These are phyloP conservation scores for Galendromus occidentalis DNA, from an alignment of 1,140 invertebrate genomes.

Conservation along the genomic window DNA sequence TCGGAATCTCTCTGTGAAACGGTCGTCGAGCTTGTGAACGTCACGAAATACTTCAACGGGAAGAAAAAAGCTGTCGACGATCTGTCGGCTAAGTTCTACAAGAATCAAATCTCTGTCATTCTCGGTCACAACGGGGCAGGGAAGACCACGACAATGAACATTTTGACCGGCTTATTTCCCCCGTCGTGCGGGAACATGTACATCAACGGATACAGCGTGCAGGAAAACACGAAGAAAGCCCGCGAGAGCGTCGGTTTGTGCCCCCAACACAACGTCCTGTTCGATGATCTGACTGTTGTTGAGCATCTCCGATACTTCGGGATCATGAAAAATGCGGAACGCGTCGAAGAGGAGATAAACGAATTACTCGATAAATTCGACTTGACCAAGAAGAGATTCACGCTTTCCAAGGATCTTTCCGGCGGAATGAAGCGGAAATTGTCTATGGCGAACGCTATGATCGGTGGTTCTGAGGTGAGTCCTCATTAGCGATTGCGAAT, in stretches of 20 bases:
- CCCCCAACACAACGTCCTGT: slow-evolving; percentile 31
- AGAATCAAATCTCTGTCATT: slow-evolving; percentile 35
- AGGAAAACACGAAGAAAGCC: slow-evolving; percentile 33
- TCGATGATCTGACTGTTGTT: slow-evolving; percentile 28
- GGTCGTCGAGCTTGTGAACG: background rate
- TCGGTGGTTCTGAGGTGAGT: slow-evolving; percentile 34
- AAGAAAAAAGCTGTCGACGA: slow-evolving; percentile 45
- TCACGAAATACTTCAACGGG: background rate
- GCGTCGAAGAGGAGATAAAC: slow-evolving; percentile 28
- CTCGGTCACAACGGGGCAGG: slow-evolving; percentile 41
- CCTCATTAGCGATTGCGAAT: slow-evolving; percentile 18
- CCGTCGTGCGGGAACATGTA: slow-evolving; percentile 45
- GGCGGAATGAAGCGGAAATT: slow-evolving; percentile 71
- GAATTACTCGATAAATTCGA: slow-evolving; percentile 31
- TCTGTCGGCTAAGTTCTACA: slow-evolving; percentile 44
- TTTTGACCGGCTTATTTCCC: slow-evolving; percentile 37
- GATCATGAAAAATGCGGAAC: background rate
- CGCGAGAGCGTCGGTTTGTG: slow-evolving; percentile 33
- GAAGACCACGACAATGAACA: slow-evolving; percentile 39
- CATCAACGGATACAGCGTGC: slow-evolving; percentile 45
- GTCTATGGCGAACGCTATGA: slow-evolving; percentile 62
- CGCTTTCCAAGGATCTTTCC: slow-evolving; percentile 50
- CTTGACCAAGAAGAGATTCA: slow-evolving; percentile 37
- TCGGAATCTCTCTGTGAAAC: background rate
- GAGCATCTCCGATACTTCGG: slow-evolving; percentile 31